Evolutionary conservation across 1,140 invertebrate genomes (phyloP).

Genomic region (Cyclina sinensis): DNA sequence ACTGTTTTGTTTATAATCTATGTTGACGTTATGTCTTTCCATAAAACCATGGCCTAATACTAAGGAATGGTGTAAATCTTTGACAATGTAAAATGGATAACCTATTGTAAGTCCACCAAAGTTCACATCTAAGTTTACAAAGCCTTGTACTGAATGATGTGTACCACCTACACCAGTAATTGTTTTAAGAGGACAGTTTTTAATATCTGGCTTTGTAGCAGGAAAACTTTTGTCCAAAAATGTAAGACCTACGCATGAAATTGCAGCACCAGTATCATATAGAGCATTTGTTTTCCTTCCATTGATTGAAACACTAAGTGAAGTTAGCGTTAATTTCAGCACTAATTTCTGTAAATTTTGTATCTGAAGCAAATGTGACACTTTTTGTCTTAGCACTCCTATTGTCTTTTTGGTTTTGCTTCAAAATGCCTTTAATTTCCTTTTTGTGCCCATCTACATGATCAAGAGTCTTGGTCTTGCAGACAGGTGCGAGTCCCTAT

Average conservation of each 20-base stretch:
- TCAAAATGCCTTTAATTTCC: neutral
- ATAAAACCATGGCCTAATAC: conserved; percentile 41
- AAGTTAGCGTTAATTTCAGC: too few species aligned
- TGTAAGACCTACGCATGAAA: conserved; percentile 12
- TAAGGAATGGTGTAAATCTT: conserved; percentile 34
- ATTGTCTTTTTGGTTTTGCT: neutral
- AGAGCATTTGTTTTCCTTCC: conserved; percentile 27
- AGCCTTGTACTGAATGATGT: neutral
- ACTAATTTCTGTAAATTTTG: neutral
- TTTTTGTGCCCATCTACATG: conserved; percentile 2
- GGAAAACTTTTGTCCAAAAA: conserved; percentile 4
- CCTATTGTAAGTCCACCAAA: neutral
- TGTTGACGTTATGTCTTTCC: neutral
- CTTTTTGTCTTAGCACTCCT: neutral
- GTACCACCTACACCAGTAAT: too few species aligned
- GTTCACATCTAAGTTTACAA: neutral
- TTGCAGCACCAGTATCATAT: conserved; percentile 37
- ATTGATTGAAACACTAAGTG: conserved; percentile 6
- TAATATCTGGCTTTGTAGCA: neutral
- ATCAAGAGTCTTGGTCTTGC: neutral
- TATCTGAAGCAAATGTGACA: neutral
- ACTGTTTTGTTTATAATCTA: neutral
- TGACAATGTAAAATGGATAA: neutral
- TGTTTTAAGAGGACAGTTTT: neutral
- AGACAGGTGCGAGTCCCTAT: too few species aligned